phyloP scores from a whole-genome alignment of 2,888 invertebrate genomes.

The Crepidodera aurea region DNA sequence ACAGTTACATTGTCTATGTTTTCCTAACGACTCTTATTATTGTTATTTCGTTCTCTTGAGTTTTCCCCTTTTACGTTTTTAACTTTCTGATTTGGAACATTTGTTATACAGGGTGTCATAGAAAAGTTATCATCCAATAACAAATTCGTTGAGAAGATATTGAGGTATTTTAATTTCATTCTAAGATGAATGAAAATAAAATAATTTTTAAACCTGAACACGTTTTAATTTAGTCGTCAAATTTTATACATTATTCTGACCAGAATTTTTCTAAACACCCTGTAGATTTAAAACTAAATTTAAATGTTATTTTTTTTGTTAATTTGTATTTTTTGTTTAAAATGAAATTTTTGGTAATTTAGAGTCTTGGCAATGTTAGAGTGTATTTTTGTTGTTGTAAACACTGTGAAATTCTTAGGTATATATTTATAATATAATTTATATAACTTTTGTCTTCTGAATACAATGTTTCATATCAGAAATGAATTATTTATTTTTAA shows the following conservation, averaged over 20 bases:
- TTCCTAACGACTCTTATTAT: slow-evolving; percentile 35
- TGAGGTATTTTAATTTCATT: no score
- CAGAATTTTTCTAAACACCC: background rate
- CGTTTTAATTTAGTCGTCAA: no score
- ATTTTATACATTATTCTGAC: no score
- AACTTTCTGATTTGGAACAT: slow-evolving; percentile 39
- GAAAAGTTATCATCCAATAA: background rate
- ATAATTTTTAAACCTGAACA: no score
- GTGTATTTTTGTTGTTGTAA: background rate
- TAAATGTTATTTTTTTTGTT: background rate
- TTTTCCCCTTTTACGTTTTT: slow-evolving; percentile 31
- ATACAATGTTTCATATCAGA: slow-evolving; percentile 38
- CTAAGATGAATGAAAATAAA: no score
- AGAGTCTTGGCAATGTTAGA: background rate
- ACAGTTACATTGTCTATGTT: slow-evolving; percentile 43
- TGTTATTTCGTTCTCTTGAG: slow-evolving; percentile 30
- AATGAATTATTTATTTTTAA: slow-evolving; percentile 31
- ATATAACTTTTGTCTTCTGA: slow-evolving; percentile 27
- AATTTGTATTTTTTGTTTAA: background rate
- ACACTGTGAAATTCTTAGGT: slow-evolving; percentile 4
- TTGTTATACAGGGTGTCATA: slow-evolving; percentile 8
- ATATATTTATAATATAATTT: slow-evolving; percentile 15
- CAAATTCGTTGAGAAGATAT: no score
- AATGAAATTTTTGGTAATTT: background rate
- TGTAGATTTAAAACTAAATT: slow-evolving; percentile 4